Percentiles rank a stretch among this genome's conserved stretches.
Conservation (phyloP, 2,888 invertebrate genomes). For the Apodemia duryi region DNA sequence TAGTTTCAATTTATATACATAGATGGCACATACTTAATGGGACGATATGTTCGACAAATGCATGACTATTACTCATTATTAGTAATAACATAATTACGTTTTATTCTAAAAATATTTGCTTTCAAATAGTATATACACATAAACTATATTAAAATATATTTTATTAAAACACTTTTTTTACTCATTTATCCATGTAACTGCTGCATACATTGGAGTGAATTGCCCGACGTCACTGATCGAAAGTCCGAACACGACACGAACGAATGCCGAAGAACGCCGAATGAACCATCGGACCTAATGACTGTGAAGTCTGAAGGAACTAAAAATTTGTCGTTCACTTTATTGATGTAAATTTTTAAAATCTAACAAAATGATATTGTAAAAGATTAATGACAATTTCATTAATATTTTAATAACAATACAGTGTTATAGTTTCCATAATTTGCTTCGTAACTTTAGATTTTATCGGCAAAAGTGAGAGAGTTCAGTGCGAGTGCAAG, state of each 20-base stretch:
- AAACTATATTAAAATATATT: not conserved
- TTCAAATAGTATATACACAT: not conserved
- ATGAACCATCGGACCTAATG: slow-evolving; percentile 66
- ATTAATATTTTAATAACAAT: slow-evolving; percentile 64
- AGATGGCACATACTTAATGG: not conserved
- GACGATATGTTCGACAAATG: not conserved
- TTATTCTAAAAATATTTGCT: not conserved
- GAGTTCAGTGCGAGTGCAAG: slow-evolving; percentile 80
- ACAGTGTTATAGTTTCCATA: slow-evolving; percentile 70
- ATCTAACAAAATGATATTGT: slow-evolving; percentile 77
- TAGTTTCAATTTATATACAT: not conserved
- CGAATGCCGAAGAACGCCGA: slow-evolving; percentile 81
- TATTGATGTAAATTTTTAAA: slow-evolving; percentile 79
- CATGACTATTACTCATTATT: not conserved
- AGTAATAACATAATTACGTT: not conserved
- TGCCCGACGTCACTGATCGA: slow-evolving; percentile 56
- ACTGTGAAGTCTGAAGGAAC: slow-evolving; percentile 72
- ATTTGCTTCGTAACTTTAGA: slow-evolving; percentile 59
- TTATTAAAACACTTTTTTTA: not conserved
- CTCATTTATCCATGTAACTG: not conserved
- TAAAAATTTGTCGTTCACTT: slow-evolving; percentile 81
- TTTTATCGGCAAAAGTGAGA: slow-evolving; percentile 67
- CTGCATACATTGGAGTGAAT: slow-evolving; percentile 34
- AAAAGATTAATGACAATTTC: slow-evolving; percentile 61
- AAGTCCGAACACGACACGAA: slow-evolving; percentile 59